phyloP scores from a whole-genome alignment of 1,140 invertebrate genomes.

The Magallana gigas region DNA sequence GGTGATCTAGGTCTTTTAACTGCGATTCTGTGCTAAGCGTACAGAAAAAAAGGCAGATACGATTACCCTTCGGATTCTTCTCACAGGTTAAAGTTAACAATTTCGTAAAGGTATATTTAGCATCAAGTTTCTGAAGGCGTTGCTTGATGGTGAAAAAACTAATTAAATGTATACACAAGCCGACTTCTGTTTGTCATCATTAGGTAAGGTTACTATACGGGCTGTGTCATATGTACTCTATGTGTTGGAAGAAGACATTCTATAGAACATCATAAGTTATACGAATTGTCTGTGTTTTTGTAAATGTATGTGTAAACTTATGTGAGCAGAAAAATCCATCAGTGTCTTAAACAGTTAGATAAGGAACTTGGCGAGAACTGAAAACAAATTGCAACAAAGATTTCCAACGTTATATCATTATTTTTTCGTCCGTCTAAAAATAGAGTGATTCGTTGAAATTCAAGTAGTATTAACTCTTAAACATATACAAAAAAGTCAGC shows the following conservation, averaged over 20 bases:
- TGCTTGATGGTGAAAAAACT: constrained; percentile 7
- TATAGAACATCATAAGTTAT: too few relatives aligned
- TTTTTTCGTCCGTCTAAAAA: too few relatives aligned
- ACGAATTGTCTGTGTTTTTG: too few relatives aligned
- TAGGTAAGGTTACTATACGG: background rate
- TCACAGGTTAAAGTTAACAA: constrained; percentile 10
- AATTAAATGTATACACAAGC: constrained; percentile 12
- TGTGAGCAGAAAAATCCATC: too few relatives aligned
- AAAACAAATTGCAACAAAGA: too few relatives aligned
- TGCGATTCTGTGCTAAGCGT: background rate
- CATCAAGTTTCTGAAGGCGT: background rate
- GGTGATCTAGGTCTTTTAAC: background rate
- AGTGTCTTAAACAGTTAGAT: too few relatives aligned
- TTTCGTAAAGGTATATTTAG: background rate
- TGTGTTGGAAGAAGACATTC: background rate
- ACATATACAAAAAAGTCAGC: too few relatives aligned
- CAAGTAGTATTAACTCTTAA: too few relatives aligned
- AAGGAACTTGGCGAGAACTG: too few relatives aligned
- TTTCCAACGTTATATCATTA: too few relatives aligned
- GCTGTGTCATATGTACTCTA: background rate
- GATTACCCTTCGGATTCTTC: background rate
- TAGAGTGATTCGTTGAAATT: too few relatives aligned
- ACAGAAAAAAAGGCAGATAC: constrained; percentile 19
- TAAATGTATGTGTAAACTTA: too few relatives aligned
- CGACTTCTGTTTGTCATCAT: constrained; percentile 29